Conservation (phyloP, 2,797 vertebrate genomes). For the Ambastaia sidthimunki region DNA sequence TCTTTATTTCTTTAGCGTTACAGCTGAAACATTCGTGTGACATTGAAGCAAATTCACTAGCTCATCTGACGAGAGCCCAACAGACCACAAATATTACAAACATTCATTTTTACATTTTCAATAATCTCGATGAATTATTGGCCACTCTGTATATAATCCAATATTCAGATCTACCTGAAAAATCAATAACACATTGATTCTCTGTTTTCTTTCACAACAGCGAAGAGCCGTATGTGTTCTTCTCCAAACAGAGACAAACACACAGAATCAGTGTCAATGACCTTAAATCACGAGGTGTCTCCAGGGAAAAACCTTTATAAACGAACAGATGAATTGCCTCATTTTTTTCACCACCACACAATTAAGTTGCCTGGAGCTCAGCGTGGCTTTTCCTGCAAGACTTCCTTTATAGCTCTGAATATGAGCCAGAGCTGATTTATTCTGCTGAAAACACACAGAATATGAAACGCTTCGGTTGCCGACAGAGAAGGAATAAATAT, state of each 20-base stretch:
- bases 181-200: conserved; percentile 23
- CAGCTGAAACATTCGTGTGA: background rate
- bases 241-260: conserved; percentile 40
- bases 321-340: conserved; percentile 63
- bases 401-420: conserved; percentile 52
- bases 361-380: conserved; percentile 62
- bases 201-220: conserved; percentile 1
- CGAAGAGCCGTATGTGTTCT: conserved; percentile 1
- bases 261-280: conserved; percentile 60
- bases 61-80: background rate
- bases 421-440: conserved; percentile 59
- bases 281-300: conserved; percentile 65
- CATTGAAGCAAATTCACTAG: conserved; percentile 1
- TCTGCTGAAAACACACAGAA: conserved; percentile 46
- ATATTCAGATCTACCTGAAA: conserved; percentile 39
- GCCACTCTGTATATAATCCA: conserved; percentile 27
- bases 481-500: conserved; percentile 53
- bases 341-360: conserved; percentile 55
- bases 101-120: conserved; percentile 34
- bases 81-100: conserved; percentile 9
- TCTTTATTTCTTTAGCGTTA: background rate
- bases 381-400: conserved; percentile 53
- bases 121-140: conserved; percentile 30
- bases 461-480: conserved; percentile 54
- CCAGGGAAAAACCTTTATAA: conserved; percentile 63